Evolutionary conservation across 2,888 invertebrate genomes (phyloP), one percentile per base, ranked within the genome.

Genomic region (Erpobdella octoculata): DNA sequence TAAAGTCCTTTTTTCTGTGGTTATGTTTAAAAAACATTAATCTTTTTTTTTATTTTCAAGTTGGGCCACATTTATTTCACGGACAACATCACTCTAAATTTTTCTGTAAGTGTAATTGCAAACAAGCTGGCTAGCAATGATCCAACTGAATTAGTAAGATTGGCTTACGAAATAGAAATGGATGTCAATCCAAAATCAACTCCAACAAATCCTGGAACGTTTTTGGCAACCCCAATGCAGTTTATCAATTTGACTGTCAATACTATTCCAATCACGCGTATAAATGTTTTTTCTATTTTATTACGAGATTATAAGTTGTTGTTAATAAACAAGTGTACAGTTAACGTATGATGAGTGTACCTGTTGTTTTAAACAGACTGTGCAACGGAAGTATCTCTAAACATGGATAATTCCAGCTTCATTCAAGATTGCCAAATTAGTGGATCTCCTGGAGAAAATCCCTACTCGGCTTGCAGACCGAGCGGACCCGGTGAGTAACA

Each of bases 401-500:
- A 58, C 18, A 69, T 69, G 69, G 35, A 21, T 21, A 41, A n/a
- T 41, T 58, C 58, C 5, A 37, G 53, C 4, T 9, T 33, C 2
- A 69, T 69, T 36, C 38, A 25, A 6, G 69, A 69, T 28, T 72
- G 72, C 35, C 72, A 72, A 36, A 38, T 59, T 18, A 21, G 73
- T 72, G 21, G 73, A 78, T 79, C 78, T 0, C 69, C 69, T 18
- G 69, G 53, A 8, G 25, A 35, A 0, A 58, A 35, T 35, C 35
- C n/a, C 33, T 69, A 69, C 58, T 15, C 33, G 12, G 35, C 15
- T 12, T 35, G 12, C 58, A 69, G 69, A 36, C 69, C 53, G 33
- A 35, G 53, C 28, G 37, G 58, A 9, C 5, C 58, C 12, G 69
- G 69, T 69, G 31, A 68, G 33, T 33, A n/a, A 2, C 4, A 31